Evolutionary conservation across 2,113 vertebrate genomes (phyloP).

Genomic region (Trichomycterus rosablanca): DNA sequence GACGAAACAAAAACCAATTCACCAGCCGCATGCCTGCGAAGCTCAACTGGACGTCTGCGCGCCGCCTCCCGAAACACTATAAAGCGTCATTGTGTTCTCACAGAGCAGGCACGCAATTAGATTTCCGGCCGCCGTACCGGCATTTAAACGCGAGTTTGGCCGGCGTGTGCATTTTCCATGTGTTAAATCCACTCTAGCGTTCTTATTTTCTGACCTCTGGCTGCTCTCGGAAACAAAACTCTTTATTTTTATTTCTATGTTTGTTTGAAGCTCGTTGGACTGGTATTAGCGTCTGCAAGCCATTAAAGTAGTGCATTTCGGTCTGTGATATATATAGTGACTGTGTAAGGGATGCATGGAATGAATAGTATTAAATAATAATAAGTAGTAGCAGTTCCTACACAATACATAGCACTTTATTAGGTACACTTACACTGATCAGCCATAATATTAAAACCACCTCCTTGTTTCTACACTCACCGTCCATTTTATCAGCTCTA

Average conservation of each 20-base stretch:
- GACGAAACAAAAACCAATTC: constrained; percentile 41
- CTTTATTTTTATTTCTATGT: neutral
- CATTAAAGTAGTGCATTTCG: too few relatives aligned
- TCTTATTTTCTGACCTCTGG: constrained; percentile 6
- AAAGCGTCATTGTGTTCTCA: constrained; percentile 50
- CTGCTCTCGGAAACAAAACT: constrained; percentile 8
- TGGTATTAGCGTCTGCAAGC: too few relatives aligned
- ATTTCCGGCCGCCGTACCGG: constrained; percentile 48
- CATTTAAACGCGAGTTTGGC: constrained; percentile 52
- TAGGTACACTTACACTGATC: too few relatives aligned
- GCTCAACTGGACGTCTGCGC: constrained; percentile 18
- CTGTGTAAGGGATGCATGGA: too few relatives aligned
- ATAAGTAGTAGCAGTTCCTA: too few relatives aligned
- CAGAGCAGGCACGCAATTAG: constrained; percentile 52
- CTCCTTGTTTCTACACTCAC: too few relatives aligned
- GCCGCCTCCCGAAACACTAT: constrained; percentile 36
- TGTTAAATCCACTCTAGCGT: constrained; percentile 24
- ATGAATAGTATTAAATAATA: too few relatives aligned
- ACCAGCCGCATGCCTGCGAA: constrained; percentile 22
- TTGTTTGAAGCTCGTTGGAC: neutral
- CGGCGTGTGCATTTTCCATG: constrained; percentile 38
- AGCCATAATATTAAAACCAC: too few relatives aligned
- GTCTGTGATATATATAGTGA: too few relatives aligned
- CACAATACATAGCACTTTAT: too few relatives aligned
- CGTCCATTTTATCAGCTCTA: too few relatives aligned